Base-by-base conservation (phyloP, 1,140 invertebrate species). In the Pissodes strobi region DNA sequence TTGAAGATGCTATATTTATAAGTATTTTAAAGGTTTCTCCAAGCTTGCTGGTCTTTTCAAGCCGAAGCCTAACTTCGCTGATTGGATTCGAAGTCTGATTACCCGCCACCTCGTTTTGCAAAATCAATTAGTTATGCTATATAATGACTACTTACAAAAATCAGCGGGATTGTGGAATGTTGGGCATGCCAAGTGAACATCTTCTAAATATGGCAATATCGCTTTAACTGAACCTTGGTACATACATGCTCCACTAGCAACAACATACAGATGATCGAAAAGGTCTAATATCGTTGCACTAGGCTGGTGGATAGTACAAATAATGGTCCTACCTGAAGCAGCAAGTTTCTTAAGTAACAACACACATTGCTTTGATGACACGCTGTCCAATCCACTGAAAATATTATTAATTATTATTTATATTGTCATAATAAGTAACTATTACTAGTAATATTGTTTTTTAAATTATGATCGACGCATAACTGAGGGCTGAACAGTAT, bases 291-390 rank as follows among this genome's bases (percentile, higher is more conserved):
- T 82, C 27, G 87, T 82, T 1, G 92, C 91, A 62, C 90, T 94
- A 0, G 94, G 94, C 74, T 97, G 95, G 79, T 97, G 95, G 72
- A 97, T 94, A 3, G 90, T 94, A 68, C 88, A 89, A 30, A 92
- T 84, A 30, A 92, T 83, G 0, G 87, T 90, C 60, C 87, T 78
- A 6, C 89, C 88, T 30, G 86, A 84, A 41, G 80, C 74, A 0
- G 93, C 90, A 22, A 97, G 78, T 43, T 86, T 85, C 77, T 92
- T 89, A 23, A 93, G 77, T 22, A 92, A 75, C 4, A 82, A 77
- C 22, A 96, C 83, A 64, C 93, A 93, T 66, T 94, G 92, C 57
- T 89, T 88, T 62, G 91, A 93, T 2, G 91, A 87, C 3, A 89
- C 87, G 70, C 90, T 94, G 78, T 96, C 93, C 60, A 96, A 78